Evolutionary conservation across 2,888 invertebrate species (phyloP), one percentile per base, ranked within the genome.

Genomic region (Aproaerema taeniolella): DNA sequence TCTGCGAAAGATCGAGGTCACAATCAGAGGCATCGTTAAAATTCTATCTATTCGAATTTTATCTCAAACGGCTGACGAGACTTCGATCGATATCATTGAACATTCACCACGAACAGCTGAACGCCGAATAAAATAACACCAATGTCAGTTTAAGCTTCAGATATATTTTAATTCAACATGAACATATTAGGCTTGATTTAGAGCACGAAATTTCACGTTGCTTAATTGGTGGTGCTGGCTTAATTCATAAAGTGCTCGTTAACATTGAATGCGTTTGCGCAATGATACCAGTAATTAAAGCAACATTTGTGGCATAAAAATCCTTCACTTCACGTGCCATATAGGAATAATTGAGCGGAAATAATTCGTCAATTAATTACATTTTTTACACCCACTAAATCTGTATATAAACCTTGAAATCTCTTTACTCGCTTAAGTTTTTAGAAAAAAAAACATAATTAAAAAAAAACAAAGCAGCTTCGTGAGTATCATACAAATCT

Each of bases 171-270:
- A 20, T 8, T 20, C 20, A 20, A 20, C 20, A 20, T n/a, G n/a
- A n/a, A n/a, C n/a, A n/a, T 6, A 12, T 17, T 33, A 33, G 56
- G 53, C 55, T 64, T 58, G 55, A 70, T 67, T 61, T 63, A 50
- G 60, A 59, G 57, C 64, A 63, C 61, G 55, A 55, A 62, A 55
- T 67, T 66, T 53, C 67, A 70, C 67, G 64, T 64, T 75, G 71
- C 77, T 77, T 75, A 76, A 77, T 77, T n/a, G n/a, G 64, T 58
- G 61, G 62, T 60, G 59, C 61, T 55, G 56, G 61, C 51, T 54
- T 11, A 12, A 13, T 20, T 6, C 20, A 6, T 53, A 44, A 46
- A 48, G 36, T 41, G 41, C 42, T 45, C 38, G 46, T 46, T 42
- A 43, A 46, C 45, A 42, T 45, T 42, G 2, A 17, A 31, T 31